Evolutionary conservation across 2,797 vertebrate species (phyloP).

Genomic region (Spinus pinus): DNA sequence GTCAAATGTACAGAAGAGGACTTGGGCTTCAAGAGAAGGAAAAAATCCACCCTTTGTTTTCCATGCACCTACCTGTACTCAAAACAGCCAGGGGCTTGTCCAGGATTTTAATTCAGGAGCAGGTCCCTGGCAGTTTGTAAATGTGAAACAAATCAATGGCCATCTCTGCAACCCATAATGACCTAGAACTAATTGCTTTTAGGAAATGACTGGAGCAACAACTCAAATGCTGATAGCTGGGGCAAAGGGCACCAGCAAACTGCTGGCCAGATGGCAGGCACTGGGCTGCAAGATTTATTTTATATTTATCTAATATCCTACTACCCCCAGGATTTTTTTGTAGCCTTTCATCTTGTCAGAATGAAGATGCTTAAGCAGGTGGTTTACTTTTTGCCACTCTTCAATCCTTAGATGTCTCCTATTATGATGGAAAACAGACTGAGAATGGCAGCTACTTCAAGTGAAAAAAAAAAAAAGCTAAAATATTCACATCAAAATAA

Average conservation of each 20-base stretch:
- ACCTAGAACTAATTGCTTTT: neutral
- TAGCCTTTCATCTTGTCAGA: neutral
- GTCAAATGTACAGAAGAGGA: neutral
- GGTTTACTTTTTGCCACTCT: neutral
- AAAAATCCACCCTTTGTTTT: neutral
- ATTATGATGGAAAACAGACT: neutral
- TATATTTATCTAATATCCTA: neutral
- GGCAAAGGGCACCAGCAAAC: constrained; percentile 11
- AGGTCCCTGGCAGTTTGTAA: neutral
- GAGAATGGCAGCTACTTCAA: neutral
- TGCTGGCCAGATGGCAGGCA: constrained; percentile 24
- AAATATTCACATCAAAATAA: neutral
- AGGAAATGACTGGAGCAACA: neutral
- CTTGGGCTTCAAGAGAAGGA: neutral
- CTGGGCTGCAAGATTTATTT: neutral
- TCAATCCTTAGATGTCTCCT: neutral
- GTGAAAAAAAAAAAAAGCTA: neutral
- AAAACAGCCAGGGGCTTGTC: neutral
- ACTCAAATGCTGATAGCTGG: neutral
- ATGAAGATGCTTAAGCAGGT: neutral
- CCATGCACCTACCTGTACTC: neutral
- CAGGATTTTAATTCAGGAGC: neutral
- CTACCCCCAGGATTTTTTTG: neutral
- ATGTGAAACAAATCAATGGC: neutral
- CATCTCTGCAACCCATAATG: neutral